Evolutionary conservation across 2,888 invertebrate genomes (phyloP).

Genomic region (Hypomecis punctinalis): DNA sequence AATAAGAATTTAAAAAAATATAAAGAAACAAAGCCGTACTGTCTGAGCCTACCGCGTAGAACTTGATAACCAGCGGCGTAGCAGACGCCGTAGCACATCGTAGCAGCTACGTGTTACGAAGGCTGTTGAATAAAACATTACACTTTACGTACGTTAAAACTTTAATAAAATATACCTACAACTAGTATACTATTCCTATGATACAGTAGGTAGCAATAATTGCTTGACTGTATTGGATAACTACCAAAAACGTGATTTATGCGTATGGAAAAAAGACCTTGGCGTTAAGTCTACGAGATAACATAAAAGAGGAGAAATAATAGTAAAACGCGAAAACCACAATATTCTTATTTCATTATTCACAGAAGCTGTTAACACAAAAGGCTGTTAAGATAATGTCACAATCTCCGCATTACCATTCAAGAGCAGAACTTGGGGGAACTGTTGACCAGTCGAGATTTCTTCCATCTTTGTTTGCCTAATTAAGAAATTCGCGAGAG

Average conservation of each 20-base stretch:
- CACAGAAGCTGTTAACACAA: constrained; percentile 35
- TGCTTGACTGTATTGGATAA: not conserved
- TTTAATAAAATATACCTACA: too few species aligned
- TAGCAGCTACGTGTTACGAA: constrained; percentile 61
- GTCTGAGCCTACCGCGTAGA: constrained; percentile 25
- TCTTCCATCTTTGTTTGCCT: too few species aligned
- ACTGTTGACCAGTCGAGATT: too few species aligned
- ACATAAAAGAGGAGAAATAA: constrained; percentile 28
- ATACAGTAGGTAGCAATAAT: constrained; percentile 31
- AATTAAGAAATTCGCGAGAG: too few species aligned
- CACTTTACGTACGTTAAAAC: too few species aligned
- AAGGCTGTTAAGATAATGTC: constrained; percentile 48
- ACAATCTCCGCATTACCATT: constrained; percentile 58
- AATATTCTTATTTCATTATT: constrained; percentile 37
- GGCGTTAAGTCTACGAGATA: constrained; percentile 16
- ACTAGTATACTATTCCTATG: too few species aligned
- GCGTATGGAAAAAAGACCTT: constrained; percentile 12
- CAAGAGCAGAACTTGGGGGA: constrained; percentile 39
- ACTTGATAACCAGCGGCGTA: constrained; percentile 42
- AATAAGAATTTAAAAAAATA: too few species aligned
- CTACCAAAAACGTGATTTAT: constrained; percentile 17
- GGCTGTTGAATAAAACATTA: constrained; percentile 64
- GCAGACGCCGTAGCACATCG: constrained; percentile 44
- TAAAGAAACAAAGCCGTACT: too few species aligned
- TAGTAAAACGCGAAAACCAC: constrained; percentile 33